Percentiles rank a stretch among this genome's conserved stretches.
These are phyloP conservation scores for Amphibalanus amphitrite DNA, from an alignment of 1,140 invertebrate species.

Conservation along the genomic window DNA sequence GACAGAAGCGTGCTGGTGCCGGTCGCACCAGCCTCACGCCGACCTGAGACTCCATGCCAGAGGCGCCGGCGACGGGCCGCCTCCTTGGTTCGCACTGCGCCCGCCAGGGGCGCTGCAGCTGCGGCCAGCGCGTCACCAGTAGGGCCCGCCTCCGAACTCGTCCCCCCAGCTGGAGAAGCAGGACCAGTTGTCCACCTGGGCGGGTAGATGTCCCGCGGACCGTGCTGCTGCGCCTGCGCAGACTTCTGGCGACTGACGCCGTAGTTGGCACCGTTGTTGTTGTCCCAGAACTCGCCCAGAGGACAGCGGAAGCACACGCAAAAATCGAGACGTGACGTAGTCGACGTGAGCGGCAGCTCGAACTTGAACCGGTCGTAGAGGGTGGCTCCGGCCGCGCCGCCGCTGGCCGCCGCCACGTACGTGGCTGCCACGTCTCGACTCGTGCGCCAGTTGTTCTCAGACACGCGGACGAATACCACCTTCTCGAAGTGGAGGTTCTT, in stretches of 20 bases:
- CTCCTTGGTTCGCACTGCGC: background rate
- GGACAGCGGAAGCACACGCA: slow-evolving; percentile 65
- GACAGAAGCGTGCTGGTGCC: no score
- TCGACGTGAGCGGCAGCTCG: slow-evolving; percentile 54
- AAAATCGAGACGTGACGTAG: slow-evolving; percentile 55
- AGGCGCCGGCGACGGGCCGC: no score
- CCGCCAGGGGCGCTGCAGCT: background rate
- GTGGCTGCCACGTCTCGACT: slow-evolving; percentile 49
- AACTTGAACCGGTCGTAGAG: slow-evolving; percentile 87
- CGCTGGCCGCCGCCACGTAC: slow-evolving; percentile 41
- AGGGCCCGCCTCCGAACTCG: slow-evolving; percentile 40
- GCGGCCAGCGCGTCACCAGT: slow-evolving; percentile 37
- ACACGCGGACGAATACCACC: slow-evolving; percentile 68
- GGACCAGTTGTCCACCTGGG: slow-evolving; percentile 42
- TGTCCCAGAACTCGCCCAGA: slow-evolving; percentile 72
- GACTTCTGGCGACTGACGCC: slow-evolving; percentile 19
- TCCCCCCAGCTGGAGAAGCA: slow-evolving; percentile 56
- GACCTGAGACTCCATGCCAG: no score
- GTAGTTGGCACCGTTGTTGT: slow-evolving; percentile 60
- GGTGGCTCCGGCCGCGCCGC: slow-evolving; percentile 18
- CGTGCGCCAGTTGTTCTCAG: slow-evolving; percentile 63
- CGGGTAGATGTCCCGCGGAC: slow-evolving; percentile 29
- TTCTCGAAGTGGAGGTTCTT: slow-evolving; percentile 85
- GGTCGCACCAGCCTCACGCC: no score
- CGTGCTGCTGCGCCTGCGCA: slow-evolving; percentile 25